These are phyloP conservation scores for Mirounga angustirostris DNA, from an alignment of 2,113 vertebrate genomes.

Conservation along the genomic window DNA sequence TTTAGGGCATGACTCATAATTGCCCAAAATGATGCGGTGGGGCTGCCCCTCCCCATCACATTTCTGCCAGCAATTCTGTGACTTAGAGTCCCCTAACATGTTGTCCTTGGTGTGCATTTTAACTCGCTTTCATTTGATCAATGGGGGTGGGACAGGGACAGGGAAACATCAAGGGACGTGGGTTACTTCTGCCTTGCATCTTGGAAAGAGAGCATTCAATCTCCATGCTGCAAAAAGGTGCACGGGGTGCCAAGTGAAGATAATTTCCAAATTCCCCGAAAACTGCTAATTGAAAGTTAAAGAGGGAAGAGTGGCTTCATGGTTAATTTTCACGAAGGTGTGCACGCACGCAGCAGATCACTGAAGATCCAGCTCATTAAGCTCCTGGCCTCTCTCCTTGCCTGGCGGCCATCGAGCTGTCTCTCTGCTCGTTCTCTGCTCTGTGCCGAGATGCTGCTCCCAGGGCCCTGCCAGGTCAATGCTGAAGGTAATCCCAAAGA, in stretches of 20 bases:
- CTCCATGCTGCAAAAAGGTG: not conserved
- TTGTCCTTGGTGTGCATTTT: not conserved
- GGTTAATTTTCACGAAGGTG: not conserved
- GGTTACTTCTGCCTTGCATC: not conserved
- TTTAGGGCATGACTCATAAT: not conserved
- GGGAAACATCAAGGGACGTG: not conserved
- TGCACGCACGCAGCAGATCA: not conserved
- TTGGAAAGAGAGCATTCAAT: not conserved
- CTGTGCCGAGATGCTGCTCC: slow-evolving; percentile 41
- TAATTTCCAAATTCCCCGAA: not conserved
- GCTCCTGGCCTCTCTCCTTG: not conserved
- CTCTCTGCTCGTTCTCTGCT: not conserved
- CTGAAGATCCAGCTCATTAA: slow-evolving; percentile 11
- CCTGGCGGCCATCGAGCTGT: not conserved
- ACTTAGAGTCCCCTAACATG: too few relatives aligned
- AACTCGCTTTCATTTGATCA: not conserved
- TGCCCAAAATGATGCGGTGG: too few relatives aligned
- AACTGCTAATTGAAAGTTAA: not conserved
- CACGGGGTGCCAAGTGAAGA: not conserved
- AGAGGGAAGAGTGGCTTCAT: not conserved
- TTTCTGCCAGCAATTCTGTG: not conserved
- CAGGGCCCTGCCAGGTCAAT: slow-evolving; percentile 70
- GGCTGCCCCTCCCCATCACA: not conserved
- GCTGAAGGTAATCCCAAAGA: slow-evolving; percentile 75
- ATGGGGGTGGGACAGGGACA: not conserved